Base-by-base conservation (phyloP, 1,140 invertebrate genomes). In the Gryllus bimaculatus region DNA sequence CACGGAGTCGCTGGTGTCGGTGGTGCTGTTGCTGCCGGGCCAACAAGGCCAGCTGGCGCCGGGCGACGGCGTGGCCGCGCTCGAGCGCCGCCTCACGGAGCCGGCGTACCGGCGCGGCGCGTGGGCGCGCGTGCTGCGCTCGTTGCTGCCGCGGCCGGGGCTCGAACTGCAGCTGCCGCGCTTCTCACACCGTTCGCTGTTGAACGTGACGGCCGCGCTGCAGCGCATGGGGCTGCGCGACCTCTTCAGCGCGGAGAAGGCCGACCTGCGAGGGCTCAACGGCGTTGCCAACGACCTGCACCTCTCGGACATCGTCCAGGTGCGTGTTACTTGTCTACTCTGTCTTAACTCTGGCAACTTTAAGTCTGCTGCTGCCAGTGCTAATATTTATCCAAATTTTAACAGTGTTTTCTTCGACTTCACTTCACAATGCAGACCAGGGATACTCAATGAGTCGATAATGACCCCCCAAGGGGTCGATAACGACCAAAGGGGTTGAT, bases 111-210 rank as follows among this genome's bases (percentile, higher is more conserved):
- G 89, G n/a, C 89, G 91, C 47, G 89, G 90, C n/a, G 86, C 89
- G 4, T 94, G 93, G 93, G 90, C 92, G 48, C 90, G 92, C 77
- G 82, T 95, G 13, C 87, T 95, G 12, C 89, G 92, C 13, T 90
- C 92, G 0, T 85, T 95, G 5, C 89, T 93, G 80, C 92, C 92
- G 47, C 87, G 93, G 0, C 88, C 90, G 8, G 91, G 92, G 0
- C 86, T 95, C 74, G 93, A 95, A 84, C 85, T 95, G 7, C 93
- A 95, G 83, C 89, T 96, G 74, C 94, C 94, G 0, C 89, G 93
- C 81, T 95, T 95, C 83, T 93, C 92, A 54, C 94, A 95, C 81
- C 88, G 92, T 76, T 94, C 93, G 0, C 89, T 94, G 0, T 89
- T 95, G 4, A 95, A 96, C 82, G 89, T 93, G 1, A 93, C 93